Evolutionary conservation across 2,113 vertebrate genomes (phyloP).

Genomic region (Tenebrosternarchus preto): DNA sequence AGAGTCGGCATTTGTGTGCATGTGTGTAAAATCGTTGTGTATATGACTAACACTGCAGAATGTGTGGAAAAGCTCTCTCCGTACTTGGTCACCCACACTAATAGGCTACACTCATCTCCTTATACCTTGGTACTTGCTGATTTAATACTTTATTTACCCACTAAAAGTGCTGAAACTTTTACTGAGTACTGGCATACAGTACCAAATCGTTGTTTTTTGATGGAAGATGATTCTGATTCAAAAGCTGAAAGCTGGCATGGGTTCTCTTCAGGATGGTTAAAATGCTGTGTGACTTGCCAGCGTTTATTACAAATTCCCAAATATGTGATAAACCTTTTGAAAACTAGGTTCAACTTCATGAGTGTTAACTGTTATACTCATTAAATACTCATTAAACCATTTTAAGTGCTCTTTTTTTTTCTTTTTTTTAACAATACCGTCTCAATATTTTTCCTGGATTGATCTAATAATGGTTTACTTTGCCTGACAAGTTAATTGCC

Average conservation of each 20-base stretch:
- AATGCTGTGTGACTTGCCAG: background rate
- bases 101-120: background rate
- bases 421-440: no score
- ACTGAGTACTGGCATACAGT: background rate
- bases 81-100: background rate
- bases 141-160: background rate
- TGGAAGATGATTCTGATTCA: background rate
- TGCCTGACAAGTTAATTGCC: no score
- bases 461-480: no score
- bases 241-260: background rate
- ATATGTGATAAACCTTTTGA: no score
- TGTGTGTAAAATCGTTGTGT: background rate
- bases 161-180: background rate
- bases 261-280: background rate
- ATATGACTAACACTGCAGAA: conserved; percentile 19
- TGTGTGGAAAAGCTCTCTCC: conserved; percentile 25
- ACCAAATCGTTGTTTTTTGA: background rate
- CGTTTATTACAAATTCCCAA: no score
- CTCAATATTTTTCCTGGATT: no score
- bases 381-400: no score
- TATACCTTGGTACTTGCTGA: background rate
- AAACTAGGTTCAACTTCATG: no score
- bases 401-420: no score
- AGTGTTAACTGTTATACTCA: no score
- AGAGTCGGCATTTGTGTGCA: conserved; percentile 11